These are phyloP conservation scores for Tamandua tetradactyla DNA, from an alignment of 2,797 vertebrate genomes.

Conservation along the genomic window DNA sequence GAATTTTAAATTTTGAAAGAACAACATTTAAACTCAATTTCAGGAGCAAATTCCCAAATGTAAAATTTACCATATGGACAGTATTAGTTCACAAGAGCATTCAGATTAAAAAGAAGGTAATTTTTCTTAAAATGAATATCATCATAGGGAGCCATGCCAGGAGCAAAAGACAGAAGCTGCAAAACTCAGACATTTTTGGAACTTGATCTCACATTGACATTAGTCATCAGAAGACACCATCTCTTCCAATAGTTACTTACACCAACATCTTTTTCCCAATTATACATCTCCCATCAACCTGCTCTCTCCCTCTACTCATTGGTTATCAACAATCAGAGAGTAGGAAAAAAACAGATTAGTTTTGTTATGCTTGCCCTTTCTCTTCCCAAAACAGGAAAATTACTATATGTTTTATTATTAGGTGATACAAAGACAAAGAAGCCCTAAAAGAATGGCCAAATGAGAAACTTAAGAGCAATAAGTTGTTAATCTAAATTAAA, in stretches of 20 bases:
- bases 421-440: background rate
- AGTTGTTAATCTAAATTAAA: conserved; percentile 46
- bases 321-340: conserved; percentile 14
- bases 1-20: conserved; percentile 55
- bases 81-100: conserved; percentile 13
- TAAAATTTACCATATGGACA: conserved; percentile 3
- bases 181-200: conserved; percentile 1
- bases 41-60: background rate
- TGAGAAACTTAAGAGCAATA: conserved; percentile 32
- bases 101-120: conserved; percentile 20
- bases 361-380: background rate
- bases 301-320: background rate
- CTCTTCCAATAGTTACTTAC: background rate
- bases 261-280: conserved; percentile 6
- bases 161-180: conserved; percentile 5
- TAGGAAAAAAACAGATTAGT: conserved; percentile 16
- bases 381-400: conserved; percentile 20
- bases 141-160: background rate
- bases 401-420: conserved; percentile 18
- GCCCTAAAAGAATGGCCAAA: background rate
- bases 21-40: conserved; percentile 11
- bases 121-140: conserved; percentile 50
- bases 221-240: background rate
- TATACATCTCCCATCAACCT: background rate
- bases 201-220: background rate